These are phyloP conservation scores for Zapornia atra DNA, from an alignment of 2,113 vertebrate genomes.

Conservation along the genomic window DNA sequence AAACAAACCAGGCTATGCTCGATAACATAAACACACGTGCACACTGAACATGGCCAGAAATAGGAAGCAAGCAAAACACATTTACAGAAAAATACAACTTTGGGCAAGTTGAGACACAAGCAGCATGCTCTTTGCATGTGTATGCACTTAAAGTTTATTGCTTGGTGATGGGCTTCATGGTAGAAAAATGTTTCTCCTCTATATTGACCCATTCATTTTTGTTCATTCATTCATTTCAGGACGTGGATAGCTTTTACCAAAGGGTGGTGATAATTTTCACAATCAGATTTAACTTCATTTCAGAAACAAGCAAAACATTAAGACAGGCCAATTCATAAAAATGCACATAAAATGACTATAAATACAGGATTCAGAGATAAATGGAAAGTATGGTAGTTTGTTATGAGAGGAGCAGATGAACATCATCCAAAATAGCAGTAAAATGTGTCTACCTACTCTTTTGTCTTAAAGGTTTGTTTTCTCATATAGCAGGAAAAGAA, in stretches of 20 bases:
- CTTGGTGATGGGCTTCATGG: background rate
- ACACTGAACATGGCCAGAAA: background rate
- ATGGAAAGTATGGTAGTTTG: background rate
- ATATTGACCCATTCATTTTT: background rate
- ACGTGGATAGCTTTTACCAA: background rate
- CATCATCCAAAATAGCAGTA: background rate
- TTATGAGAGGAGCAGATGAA: background rate
- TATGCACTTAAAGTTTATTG: background rate
- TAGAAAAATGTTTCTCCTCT: background rate
- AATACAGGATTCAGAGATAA: background rate
- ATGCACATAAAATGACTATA: background rate
- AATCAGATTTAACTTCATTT: background rate
- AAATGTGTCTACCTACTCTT: background rate
- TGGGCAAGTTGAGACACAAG: background rate
- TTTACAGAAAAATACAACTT: background rate
- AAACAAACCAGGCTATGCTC: background rate
- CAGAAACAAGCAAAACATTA: background rate
- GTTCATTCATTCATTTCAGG: background rate
- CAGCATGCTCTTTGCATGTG: background rate
- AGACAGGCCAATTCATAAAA: background rate
- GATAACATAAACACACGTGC: background rate
- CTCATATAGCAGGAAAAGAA: background rate
- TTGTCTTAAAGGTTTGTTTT: background rate
- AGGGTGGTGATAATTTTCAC: background rate
- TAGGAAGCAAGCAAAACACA: background rate